A percentile compares a stretch with the other conserved stretches of the same genome.
phyloP scores from a whole-genome alignment of 1,140 invertebrate genomes.

The Proales similis region DNA sequence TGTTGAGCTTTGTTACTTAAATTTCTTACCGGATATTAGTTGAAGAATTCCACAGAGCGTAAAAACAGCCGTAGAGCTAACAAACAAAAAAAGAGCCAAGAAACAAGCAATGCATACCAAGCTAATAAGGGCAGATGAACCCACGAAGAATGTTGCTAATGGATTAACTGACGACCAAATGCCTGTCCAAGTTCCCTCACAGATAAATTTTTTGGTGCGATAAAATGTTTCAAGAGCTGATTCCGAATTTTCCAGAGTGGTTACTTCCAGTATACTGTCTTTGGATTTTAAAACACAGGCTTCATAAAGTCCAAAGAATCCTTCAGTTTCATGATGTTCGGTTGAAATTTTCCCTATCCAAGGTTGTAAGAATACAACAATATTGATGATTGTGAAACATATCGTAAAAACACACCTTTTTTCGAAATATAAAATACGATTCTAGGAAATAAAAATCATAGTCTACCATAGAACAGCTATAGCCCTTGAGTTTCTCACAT shows the following conservation, averaged over 20 bases:
- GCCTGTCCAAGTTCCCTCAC: slow-evolving; percentile 8
- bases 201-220: too few species aligned
- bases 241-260: too few species aligned
- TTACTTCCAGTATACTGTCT: too few species aligned
- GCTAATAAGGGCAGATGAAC: slow-evolving; percentile 72
- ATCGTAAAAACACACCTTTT: slow-evolving; percentile 92
- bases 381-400: slow-evolving; percentile 88
- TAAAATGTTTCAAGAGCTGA: too few species aligned
- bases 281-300: too few species aligned
- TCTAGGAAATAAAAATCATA: too few species aligned
- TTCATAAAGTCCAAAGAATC: slow-evolving; percentile 86
- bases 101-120: slow-evolving; percentile 70
- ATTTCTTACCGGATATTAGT: slow-evolving; percentile 74
- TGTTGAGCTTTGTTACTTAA: neutral
- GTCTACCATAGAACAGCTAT: slow-evolving; percentile 33
- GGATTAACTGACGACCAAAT: slow-evolving; percentile 17
- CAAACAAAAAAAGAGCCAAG: slow-evolving; percentile 86
- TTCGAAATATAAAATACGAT: too few species aligned
- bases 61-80: slow-evolving; percentile 83
- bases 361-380: slow-evolving; percentile 90
- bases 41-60: slow-evolving; percentile 87
- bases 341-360: slow-evolving; percentile 69
- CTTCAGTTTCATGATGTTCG: slow-evolving; percentile 68
- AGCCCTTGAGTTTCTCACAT: slow-evolving; percentile 16
- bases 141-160: slow-evolving; percentile 75